These are phyloP conservation scores for Halichoeres trimaculatus DNA, from an alignment of 2,113 vertebrate species.

Conservation along the genomic window DNA sequence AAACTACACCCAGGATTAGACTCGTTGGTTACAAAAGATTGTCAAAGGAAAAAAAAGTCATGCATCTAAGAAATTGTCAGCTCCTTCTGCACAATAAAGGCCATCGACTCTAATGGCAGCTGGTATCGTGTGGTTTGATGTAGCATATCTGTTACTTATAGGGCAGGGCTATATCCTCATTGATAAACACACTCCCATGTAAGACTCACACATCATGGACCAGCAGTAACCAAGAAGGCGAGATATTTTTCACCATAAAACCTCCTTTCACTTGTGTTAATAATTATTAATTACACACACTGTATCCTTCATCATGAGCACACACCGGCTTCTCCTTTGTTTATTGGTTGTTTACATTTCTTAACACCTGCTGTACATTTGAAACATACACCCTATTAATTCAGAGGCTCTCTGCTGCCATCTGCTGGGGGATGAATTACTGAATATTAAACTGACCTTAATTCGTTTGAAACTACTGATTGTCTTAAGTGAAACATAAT, in stretches of 20 bases:
- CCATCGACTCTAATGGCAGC: slow-evolving; percentile 5
- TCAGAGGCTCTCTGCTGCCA: slow-evolving; percentile 44
- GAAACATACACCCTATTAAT: background rate
- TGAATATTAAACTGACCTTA: background rate
- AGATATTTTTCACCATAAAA: rapidly evolving
- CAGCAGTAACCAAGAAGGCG: background rate
- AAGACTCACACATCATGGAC: background rate
- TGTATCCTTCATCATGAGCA: background rate
- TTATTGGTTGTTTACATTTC: background rate
- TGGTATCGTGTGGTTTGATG: slow-evolving; percentile 2
- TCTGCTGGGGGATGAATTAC: slow-evolving; percentile 29
- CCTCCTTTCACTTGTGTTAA: background rate
- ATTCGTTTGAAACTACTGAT: background rate
- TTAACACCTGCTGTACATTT: background rate
- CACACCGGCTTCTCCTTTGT: rapidly evolving
- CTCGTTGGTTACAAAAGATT: background rate
- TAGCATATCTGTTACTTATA: background rate
- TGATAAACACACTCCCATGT: slow-evolving; percentile 8
- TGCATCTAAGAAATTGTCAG: background rate
- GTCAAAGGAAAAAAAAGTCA: background rate
- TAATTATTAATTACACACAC: background rate
- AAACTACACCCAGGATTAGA: background rate
- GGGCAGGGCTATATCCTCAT: slow-evolving; percentile 26
- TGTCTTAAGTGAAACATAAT: no score
- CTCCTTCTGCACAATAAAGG: background rate